Evolutionary conservation across 2,888 invertebrate genomes (phyloP), one percentile per base, ranked within the genome.

Genomic region (Heliconius ethilla): DNA sequence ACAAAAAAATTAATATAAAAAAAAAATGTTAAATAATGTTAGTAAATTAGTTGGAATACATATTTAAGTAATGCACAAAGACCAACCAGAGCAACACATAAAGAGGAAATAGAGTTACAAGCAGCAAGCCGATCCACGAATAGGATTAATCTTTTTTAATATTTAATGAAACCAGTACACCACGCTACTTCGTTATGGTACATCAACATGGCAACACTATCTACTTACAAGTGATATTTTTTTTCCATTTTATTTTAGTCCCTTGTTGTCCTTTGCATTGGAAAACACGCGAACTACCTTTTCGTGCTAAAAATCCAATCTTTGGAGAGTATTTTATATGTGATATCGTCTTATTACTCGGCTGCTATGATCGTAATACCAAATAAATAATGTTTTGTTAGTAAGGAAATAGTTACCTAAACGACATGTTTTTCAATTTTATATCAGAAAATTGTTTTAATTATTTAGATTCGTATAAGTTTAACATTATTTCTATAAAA

Each of bases 131-230:
- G 70, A 78, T 62, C 65, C 66, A 80, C 75, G 81, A 65, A 76
- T 74, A 75, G 69, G 70, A 78, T 79, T 78, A 79, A 78, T 40
- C 2, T 69, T 75, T 18, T 78, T 76, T 77, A 82, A 83, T 83
- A 86, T 84, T 87, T 82, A 89, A 87, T 90, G 90, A 90, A 89
- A 91, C 91, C 90, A 90, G 88, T 87, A 92, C 91, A 92, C 91
- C 92, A 91, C 90, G 89, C 91, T 91, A 92, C 91, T 91, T 90
- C 86, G 87, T 88, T 89, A 90, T 84, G 87, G 89, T 88, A 92
- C 90, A 91, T 87, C 90, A 87, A 91, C 81, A 87, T 85, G 86
- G 82, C 85, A 87, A 83, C 87, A 85, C 88, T 91, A 91, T 85
- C 84, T 86, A 88, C 92, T 91, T 90, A 92, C 90, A 86, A 88